Evolutionary conservation across 2,888 invertebrate genomes (phyloP), one percentile per base, ranked within the genome.

Genomic region (Eupithecia exiguata): DNA sequence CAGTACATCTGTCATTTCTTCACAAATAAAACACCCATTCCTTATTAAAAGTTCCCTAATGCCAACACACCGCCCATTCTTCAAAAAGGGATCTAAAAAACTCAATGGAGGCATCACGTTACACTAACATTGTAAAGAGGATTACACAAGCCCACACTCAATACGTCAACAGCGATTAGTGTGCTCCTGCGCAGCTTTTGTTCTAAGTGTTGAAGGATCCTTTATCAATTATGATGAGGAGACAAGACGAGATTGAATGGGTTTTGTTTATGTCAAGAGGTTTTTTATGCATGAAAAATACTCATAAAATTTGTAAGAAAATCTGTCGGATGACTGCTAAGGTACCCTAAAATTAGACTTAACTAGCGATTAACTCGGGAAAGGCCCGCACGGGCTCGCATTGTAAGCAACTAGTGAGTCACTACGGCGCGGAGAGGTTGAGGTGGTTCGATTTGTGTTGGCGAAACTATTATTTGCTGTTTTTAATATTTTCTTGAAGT

Each of bases 41-140:
- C 43, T 70, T 58, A 53, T 25, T 16, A 36, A 14, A 14, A n/a
- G 49, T 66, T 36, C 63, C 58, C 68, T 70, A 63, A 43, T 69
- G 72, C 76, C 79, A 77, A 80, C 80, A 79, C 74, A 74, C 77
- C 80, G 80, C 80, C 80, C 80, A 75, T 73, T 61, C 35, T 43
- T 70, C 36, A 74, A 62, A 40, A 25, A 43, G 40, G 36, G 65
- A 66, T 66, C 21, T 66, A 21, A 72, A 79, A 80, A 76, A 77
- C 71, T 68, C 58, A 77, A 80, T 78, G 61, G 72, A 72, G 69
- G 77, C 71, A 70, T 79, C 79, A 63, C 30, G 76, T 74, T 81
- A 79, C 78, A 75, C 76, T 78, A 70, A 76, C 78, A 76, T 73
- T 76, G 70, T 70, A 70, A 75, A 70, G 75, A 75, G 75, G 72